Conservation (phyloP, 2,888 invertebrate species). For the Euphydryas editha region DNA sequence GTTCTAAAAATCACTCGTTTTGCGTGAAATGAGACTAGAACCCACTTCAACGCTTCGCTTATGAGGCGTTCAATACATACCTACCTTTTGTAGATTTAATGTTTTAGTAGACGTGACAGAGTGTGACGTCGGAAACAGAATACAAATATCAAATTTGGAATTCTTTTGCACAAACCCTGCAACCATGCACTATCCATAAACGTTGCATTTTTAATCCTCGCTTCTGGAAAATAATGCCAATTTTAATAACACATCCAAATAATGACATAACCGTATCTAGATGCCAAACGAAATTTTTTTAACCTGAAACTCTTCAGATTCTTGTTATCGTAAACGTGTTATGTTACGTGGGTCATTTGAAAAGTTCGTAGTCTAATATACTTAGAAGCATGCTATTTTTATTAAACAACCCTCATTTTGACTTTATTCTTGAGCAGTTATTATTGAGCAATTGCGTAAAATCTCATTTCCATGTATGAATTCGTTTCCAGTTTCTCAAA, state of each 20-base stretch:
- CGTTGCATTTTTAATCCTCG: constrained; percentile 69
- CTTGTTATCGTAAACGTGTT: constrained; percentile 14
- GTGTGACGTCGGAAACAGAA: constrained; percentile 69
- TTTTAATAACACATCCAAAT: constrained; percentile 60
- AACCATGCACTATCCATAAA: constrained; percentile 74
- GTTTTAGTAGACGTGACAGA: constrained; percentile 53
- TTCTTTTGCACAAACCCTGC: constrained; percentile 77
- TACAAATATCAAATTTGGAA: constrained; percentile 60
- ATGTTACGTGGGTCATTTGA: too few relatives aligned
- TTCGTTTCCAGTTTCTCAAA: too few relatives aligned
- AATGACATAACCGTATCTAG: constrained; percentile 13
- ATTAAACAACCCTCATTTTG: too few relatives aligned
- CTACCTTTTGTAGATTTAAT: not conserved
- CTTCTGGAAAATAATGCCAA: constrained; percentile 82
- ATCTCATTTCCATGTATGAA: too few relatives aligned
- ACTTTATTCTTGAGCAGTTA: too few relatives aligned
- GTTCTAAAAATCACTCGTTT: too few relatives aligned
- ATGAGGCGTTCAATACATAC: too few relatives aligned
- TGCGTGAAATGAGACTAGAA: too few relatives aligned
- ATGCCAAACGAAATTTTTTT: constrained; percentile 23
- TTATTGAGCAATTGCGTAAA: too few relatives aligned
- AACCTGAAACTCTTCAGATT: constrained; percentile 29
- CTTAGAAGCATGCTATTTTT: too few relatives aligned
- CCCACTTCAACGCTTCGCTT: too few relatives aligned
- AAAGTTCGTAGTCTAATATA: too few relatives aligned